Evolutionary conservation across 2,888 invertebrate species (phyloP), one percentile per base, ranked within the genome.

Genomic region (Coenonympha arcania): DNA sequence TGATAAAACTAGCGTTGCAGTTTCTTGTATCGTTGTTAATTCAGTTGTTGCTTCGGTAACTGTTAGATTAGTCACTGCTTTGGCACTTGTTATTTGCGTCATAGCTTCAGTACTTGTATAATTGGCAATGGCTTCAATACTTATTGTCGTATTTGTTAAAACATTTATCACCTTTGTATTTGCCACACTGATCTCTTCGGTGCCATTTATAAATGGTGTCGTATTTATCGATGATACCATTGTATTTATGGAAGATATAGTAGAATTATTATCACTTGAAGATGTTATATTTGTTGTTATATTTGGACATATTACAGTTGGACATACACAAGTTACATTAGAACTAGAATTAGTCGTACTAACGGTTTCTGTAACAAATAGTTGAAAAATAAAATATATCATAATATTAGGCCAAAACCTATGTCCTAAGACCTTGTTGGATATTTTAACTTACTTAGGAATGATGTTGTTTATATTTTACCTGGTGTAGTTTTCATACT

Each of bases 151-250:
- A 1, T 5, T 36, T 20, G 19, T 9, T 19, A n/a, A n/a, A n/a
- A 9, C 2, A 9, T 26, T 11, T 19, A 5, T n/a, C 1, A 3
- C 30, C 8, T 16, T 16, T 11, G 11, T n/a, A 22, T 6, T 20
- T 13, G 43, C n/a, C n/a, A n/a, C n/a, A n/a, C n/a, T 22, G 4
- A 11, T 42, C 15, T 36, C 18, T 41, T 44, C 20, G 9, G 40
- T 47, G 19, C 15, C 50, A 36, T 37, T 16, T 1, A 41, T 43
- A 28, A 52, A 34, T 11, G 9, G 16, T 2, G 36, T 31, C n/a
- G 46, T 24, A 28, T 19, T 26, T 36, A 34, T 19, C 9, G 45
- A 31, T 11, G 30, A 33, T 13, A 26, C 18, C 4, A 22, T 39
- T 6, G 16, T 31, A 9, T 15, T 39, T 9, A 8, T 2, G 2